Conservation (phyloP, 2,888 invertebrate species). For the Heteromyza rotundicornis region DNA sequence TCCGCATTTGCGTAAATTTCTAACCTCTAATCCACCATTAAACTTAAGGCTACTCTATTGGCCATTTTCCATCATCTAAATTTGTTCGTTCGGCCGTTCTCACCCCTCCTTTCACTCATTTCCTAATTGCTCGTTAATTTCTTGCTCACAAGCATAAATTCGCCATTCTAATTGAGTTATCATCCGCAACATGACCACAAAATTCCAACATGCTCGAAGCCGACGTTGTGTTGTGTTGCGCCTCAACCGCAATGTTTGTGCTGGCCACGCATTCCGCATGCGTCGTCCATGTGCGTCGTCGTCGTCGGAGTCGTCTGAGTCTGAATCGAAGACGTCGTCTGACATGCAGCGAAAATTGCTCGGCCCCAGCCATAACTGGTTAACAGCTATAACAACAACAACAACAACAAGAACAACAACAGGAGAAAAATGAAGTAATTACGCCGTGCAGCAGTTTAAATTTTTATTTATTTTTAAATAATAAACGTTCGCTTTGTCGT, state of each 20-base stretch:
- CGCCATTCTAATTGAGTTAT: constrained; percentile 57
- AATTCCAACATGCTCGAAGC: not conserved
- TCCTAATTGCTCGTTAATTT: constrained; percentile 54
- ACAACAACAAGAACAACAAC: constrained; percentile 36
- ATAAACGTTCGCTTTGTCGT: no score
- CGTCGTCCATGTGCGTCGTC: not conserved
- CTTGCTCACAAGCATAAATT: constrained; percentile 55
- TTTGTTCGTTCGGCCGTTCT: not conserved
- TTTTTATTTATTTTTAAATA: constrained; percentile 40
- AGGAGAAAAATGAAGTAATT: constrained; percentile 39
- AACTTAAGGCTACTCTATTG: not conserved
- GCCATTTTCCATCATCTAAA: not conserved
- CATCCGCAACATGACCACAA: constrained; percentile 51
- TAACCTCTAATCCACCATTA: not conserved
- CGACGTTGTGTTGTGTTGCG: not conserved
- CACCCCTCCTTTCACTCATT: constrained; percentile 30
- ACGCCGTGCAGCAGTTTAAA: constrained; percentile 39
- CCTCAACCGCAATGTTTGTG: not conserved
- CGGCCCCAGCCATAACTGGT: constrained; percentile 12
- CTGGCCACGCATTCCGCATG: not conserved
- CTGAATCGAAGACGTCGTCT: no score
- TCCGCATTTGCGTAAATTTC: no score
- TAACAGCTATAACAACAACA: constrained; percentile 30
- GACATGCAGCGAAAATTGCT: constrained; percentile 53
- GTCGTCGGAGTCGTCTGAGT: constrained; percentile 21